Percentiles rank a stretch among this genome's conserved stretches.
These are phyloP conservation scores for Charaxes varanes DNA, from an alignment of 1,140 invertebrate species.

Conservation along the genomic window DNA sequence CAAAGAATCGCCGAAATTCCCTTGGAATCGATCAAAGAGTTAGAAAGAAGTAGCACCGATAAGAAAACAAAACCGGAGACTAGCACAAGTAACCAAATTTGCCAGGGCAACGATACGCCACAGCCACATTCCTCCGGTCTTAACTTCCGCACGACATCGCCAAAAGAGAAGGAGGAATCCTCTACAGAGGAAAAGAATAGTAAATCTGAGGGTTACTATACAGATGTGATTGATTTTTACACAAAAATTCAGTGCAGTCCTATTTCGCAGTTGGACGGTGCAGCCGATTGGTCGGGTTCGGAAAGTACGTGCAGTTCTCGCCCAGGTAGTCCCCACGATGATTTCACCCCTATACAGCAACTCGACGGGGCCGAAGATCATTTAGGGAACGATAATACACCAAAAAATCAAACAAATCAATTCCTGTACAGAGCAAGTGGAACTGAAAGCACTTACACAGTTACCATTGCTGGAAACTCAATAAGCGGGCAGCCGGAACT, in stretches of 20 bases:
- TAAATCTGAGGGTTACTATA: slow-evolving; percentile 61
- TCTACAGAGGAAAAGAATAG: slow-evolving; percentile 36
- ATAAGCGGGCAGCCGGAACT: slow-evolving; percentile 62
- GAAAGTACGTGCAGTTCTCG: slow-evolving; percentile 65
- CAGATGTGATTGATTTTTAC: slow-evolving; percentile 71
- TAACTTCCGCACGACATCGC: slow-evolving; percentile 48
- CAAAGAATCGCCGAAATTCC: slow-evolving; percentile 45
- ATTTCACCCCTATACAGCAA: slow-evolving; percentile 77
- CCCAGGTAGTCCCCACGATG: slow-evolving; percentile 50
- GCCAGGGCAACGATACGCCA: slow-evolving; percentile 40
- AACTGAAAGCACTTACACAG: slow-evolving; percentile 62
- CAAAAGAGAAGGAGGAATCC: slow-evolving; percentile 56
- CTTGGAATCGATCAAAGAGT: slow-evolving; percentile 52
- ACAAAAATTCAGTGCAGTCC: slow-evolving; percentile 72
- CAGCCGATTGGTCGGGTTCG: slow-evolving; percentile 75
- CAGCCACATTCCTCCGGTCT: slow-evolving; percentile 61
- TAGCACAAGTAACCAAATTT: slow-evolving; percentile 30
- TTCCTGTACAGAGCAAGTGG: slow-evolving; percentile 70
- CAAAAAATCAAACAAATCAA: slow-evolving; percentile 54
- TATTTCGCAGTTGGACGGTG: slow-evolving; percentile 77
- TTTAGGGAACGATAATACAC: slow-evolving; percentile 54
- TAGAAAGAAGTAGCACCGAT: slow-evolving; percentile 33
- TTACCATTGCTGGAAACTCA: slow-evolving; percentile 64
- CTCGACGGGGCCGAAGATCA: slow-evolving; percentile 84
- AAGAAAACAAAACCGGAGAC: slow-evolving; percentile 56